phyloP scores from a whole-genome alignment of 2,113 vertebrate species.

The Candoia aspera region DNA sequence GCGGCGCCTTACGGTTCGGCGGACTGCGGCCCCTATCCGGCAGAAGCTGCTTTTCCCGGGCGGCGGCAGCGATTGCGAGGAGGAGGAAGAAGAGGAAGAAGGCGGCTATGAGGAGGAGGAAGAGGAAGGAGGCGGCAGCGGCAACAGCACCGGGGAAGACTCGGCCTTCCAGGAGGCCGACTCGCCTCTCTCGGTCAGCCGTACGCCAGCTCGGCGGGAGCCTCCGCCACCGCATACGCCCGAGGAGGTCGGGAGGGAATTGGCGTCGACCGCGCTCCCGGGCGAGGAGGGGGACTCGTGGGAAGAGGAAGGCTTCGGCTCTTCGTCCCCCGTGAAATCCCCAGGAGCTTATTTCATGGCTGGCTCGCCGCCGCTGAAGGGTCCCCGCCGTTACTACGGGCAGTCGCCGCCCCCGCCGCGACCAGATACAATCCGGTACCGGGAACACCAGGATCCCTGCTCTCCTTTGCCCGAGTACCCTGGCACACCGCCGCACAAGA shows the following conservation, averaged over 20 bases:
- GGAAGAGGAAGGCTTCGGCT: conserved; percentile 87
- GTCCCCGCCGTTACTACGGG: conserved; percentile 67
- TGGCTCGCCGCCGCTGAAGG: conserved; percentile 76
- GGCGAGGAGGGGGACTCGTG: conserved; percentile 82
- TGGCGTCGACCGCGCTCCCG: conserved; percentile 65
- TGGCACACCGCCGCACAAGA: conserved; percentile 94
- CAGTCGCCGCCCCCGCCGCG: conserved; percentile 36
- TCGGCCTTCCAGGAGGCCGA: conserved; percentile 93
- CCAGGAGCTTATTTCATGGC: conserved; percentile 74
- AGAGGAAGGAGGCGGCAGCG: conserved; percentile 84
- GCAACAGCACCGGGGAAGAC: conserved; percentile 89
- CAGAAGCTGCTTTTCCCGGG: conserved; percentile 84
- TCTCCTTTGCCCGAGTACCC: conserved; percentile 86
- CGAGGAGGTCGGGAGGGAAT: conserved; percentile 64
- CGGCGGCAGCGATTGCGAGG: conserved; percentile 81
- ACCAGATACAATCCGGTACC: not conserved
- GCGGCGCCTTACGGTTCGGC: conserved; percentile 65
- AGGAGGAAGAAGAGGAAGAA: conserved; percentile 84
- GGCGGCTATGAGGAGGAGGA: conserved; percentile 88
- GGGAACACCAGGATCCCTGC: conserved; percentile 62
- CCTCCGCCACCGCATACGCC: conserved; percentile 67
- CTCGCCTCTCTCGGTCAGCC: conserved; percentile 79
- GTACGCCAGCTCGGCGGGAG: conserved; percentile 59
- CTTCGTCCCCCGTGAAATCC: conserved; percentile 81
- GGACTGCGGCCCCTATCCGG: conserved; percentile 70